phyloP scores from a whole-genome alignment of 2,113 vertebrate species.

The Dasyornis broadbenti region DNA sequence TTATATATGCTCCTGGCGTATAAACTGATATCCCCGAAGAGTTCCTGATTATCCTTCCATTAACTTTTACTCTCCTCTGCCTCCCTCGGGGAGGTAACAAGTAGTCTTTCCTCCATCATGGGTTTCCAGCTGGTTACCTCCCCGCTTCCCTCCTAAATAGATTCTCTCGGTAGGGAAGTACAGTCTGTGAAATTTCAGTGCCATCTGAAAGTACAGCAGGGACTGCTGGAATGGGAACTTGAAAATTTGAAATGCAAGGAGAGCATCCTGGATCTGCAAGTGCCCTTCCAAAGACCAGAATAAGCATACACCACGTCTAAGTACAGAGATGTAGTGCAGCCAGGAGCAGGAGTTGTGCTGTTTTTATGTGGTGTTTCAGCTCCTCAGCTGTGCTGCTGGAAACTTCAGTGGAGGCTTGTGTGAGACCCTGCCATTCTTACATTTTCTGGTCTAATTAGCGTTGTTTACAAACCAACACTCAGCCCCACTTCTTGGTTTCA shows the following conservation, averaged over 20 bases:
- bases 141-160: background rate
- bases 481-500: background rate
- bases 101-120: background rate
- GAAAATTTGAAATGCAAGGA: background rate
- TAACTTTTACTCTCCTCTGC: background rate
- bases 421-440: background rate
- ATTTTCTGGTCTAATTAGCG: background rate
- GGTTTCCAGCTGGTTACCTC: constrained; percentile 43
- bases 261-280: background rate
- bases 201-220: background rate
- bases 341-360: background rate
- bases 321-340: rapidly evolving
- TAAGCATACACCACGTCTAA: rapidly evolving
- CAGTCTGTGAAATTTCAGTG: background rate
- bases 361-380: rapidly evolving
- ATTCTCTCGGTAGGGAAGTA: background rate
- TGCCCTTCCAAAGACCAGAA: background rate
- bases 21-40: constrained; percentile 39
- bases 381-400: background rate
- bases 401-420: background rate
- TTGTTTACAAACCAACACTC: background rate
- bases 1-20: constrained; percentile 20
- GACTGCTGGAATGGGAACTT: background rate
- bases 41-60: constrained; percentile 48
- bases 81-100: background rate